phyloP scores from a whole-genome alignment of 2,797 vertebrate genomes.

The Siniperca obscura region DNA sequence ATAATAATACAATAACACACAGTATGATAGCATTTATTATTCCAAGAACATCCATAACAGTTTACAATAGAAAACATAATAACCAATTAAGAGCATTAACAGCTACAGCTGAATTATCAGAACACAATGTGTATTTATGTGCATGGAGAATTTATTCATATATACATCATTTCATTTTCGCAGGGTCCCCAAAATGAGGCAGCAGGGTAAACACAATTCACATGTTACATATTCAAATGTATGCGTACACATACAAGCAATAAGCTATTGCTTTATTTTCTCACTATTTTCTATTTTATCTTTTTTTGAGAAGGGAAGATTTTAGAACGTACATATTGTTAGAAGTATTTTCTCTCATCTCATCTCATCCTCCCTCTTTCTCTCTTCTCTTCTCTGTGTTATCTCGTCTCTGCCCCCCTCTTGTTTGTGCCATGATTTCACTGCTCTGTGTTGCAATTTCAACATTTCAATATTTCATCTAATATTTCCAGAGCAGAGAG shows the following conservation, averaged over 20 bases:
- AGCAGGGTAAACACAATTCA: constrained; percentile 12
- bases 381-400: not conserved
- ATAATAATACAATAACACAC: constrained; percentile 24
- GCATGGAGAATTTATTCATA: constrained; percentile 11
- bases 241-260: constrained; percentile 16
- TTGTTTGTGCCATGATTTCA: constrained; percentile 51
- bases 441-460: constrained; percentile 71
- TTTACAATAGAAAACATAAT: constrained; percentile 31
- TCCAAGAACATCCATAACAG: constrained; percentile 20
- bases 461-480: constrained; percentile 80
- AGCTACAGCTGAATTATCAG: constrained; percentile 7
- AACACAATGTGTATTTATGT: constrained; percentile 23
- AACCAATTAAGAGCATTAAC: constrained; percentile 37
- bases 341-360: not conserved
- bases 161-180: constrained; percentile 30
- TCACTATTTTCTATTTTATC: not conserved
- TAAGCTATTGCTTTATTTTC: constrained; percentile 19
- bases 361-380: not conserved
- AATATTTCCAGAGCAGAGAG: constrained; percentile 73
- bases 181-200: constrained; percentile 16
- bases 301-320: not conserved
- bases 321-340: constrained; percentile 15
- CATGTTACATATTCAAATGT: constrained; percentile 42
- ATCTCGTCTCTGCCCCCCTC: constrained; percentile 1
- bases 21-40: constrained; percentile 42